These are phyloP conservation scores for Thyatira batis DNA, from an alignment of 2,888 invertebrate species.

Conservation along the genomic window DNA sequence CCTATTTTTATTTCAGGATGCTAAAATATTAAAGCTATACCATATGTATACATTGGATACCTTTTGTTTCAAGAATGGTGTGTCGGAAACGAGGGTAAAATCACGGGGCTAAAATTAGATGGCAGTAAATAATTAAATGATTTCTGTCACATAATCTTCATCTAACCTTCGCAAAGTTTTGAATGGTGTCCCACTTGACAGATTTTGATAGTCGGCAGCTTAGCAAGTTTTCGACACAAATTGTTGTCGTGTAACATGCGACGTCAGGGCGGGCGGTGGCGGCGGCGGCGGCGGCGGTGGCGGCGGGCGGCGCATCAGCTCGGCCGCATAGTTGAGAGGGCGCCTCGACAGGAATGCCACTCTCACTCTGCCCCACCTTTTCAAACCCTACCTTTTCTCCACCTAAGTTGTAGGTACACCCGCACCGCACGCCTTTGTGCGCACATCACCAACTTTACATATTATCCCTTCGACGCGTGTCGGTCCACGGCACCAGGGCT, in stretches of 20 bases:
- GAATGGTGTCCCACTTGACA: slow-evolving; percentile 17
- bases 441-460: slow-evolving; percentile 29
- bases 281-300: slow-evolving; percentile 11
- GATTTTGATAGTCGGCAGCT: slow-evolving; percentile 1
- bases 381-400: slow-evolving; percentile 44
- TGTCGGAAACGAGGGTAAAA: too few relatives aligned
- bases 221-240: slow-evolving; percentile 31
- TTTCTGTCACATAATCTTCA: not conserved
- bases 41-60: too few relatives aligned
- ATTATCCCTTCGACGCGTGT: slow-evolving; percentile 26
- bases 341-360: slow-evolving; percentile 50
- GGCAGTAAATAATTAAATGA: too few relatives aligned
- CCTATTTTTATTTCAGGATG: too few relatives aligned
- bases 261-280: slow-evolving; percentile 7
- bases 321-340: slow-evolving; percentile 55
- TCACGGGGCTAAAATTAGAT: too few relatives aligned
- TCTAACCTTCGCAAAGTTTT: slow-evolving; percentile 18
- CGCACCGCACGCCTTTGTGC: slow-evolving; percentile 30
- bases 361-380: slow-evolving; percentile 39
- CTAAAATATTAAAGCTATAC: too few relatives aligned
- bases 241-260: slow-evolving; percentile 39
- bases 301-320: slow-evolving; percentile 24
- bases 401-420: slow-evolving; percentile 29
- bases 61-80: too few relatives aligned
- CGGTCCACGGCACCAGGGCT: slow-evolving; percentile 16